Conservation (phyloP, 2,888 invertebrate genomes). For the Archaeoteleia sp. region DNA sequence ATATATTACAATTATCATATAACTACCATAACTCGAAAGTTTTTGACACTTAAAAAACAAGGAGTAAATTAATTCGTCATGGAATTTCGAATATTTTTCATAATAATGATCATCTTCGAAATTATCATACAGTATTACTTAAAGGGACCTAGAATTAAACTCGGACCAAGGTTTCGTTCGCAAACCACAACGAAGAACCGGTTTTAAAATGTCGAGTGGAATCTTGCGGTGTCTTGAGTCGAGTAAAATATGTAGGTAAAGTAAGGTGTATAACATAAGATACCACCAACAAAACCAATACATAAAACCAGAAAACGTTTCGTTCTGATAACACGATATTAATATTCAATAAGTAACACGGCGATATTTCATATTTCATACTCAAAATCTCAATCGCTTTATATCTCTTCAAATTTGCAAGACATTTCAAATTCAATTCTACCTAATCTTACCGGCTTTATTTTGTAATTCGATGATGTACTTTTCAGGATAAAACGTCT, state of each 20-base stretch:
- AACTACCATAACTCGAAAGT: too few relatives aligned
- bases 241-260: conserved; percentile 42
- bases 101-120: conserved; percentile 15
- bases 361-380: background rate
- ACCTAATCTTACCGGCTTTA: background rate
- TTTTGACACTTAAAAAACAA: too few relatives aligned
- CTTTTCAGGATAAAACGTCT: background rate
- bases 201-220: conserved; percentile 57
- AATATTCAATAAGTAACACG: background rate
- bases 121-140: conserved; percentile 13
- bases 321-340: background rate
- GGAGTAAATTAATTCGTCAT: too few relatives aligned
- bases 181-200: conserved; percentile 56
- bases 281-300: conserved; percentile 22
- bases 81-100: conserved; percentile 4
- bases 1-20: too few relatives aligned
- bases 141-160: conserved; percentile 38
- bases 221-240: conserved; percentile 53
- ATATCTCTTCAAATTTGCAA: background rate
- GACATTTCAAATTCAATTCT: too few relatives aligned
- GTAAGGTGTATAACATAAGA: conserved; percentile 30
- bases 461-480: background rate
- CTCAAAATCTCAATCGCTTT: background rate
- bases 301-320: background rate
- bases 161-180: conserved; percentile 51